phyloP scores from a whole-genome alignment of 2,113 vertebrate species.

The Semicossyphus pulcher region DNA sequence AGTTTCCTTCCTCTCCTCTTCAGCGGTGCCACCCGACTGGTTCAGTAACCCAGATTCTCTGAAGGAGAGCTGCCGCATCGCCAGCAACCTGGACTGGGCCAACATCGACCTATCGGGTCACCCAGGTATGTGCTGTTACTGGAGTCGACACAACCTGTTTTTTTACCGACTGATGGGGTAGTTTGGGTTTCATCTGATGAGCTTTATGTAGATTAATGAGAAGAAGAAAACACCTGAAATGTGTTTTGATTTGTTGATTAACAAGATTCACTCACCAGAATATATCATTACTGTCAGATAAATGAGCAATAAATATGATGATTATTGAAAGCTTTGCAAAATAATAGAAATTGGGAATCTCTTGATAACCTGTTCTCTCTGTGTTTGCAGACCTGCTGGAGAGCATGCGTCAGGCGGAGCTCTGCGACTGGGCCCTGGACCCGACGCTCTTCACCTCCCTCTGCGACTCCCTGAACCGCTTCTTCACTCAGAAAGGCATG shows the following conservation, averaged over 20 bases:
- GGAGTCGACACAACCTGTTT: too few relatives aligned
- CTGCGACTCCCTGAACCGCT: slow-evolving; percentile 86
- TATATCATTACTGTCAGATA: too few relatives aligned
- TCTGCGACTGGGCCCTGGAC: slow-evolving; percentile 85
- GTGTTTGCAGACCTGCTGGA: slow-evolving; percentile 79
- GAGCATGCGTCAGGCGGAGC: slow-evolving; percentile 86
- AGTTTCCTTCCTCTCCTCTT: slow-evolving; percentile 11
- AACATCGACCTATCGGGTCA: slow-evolving; percentile 94
- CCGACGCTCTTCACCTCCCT: slow-evolving; percentile 83
- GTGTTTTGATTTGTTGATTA: too few relatives aligned
- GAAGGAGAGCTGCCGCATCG: slow-evolving; percentile 97
- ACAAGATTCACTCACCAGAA: too few relatives aligned
- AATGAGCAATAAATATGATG: too few relatives aligned
- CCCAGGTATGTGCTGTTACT: slow-evolving; percentile 86
- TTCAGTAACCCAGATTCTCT: slow-evolving; percentile 93
- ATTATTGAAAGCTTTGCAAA: too few relatives aligned
- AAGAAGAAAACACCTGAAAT: too few relatives aligned
- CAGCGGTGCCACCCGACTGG: slow-evolving; percentile 93
- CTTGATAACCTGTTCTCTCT: not conserved
- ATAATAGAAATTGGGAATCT: too few relatives aligned
- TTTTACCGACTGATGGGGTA: too few relatives aligned
- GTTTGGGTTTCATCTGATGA: not conserved
- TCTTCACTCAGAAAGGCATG: slow-evolving; percentile 85
- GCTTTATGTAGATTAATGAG: too few relatives aligned
- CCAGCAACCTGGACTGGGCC: slow-evolving; percentile 94